Evolutionary conservation across 2,113 vertebrate species (phyloP).

Genomic region (Eubucco bourcierii): DNA sequence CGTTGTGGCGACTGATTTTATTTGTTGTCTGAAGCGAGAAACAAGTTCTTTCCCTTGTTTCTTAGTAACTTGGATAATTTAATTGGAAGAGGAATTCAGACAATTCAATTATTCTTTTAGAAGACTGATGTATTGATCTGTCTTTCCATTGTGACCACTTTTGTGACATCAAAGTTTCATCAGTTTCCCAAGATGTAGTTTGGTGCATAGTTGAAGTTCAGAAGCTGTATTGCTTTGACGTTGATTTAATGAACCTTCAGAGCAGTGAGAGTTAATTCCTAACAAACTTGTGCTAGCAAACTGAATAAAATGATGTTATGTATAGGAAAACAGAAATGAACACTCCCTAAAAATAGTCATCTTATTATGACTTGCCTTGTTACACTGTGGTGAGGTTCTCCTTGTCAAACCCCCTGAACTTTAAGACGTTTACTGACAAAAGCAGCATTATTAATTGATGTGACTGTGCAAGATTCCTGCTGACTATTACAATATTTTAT

Average conservation of each 20-base stretch:
- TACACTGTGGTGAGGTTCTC: conserved; percentile 49
- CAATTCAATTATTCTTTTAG: neutral
- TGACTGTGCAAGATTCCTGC: conserved; percentile 22
- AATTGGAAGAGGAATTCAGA: neutral
- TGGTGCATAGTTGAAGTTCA: neutral
- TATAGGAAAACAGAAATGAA: conserved; percentile 28
- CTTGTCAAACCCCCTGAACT: conserved; percentile 65
- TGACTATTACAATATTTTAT: conserved; percentile 54
- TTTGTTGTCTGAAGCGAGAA: neutral
- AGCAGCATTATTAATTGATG: conserved; percentile 58
- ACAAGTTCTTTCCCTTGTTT: neutral
- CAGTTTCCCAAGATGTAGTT: neutral
- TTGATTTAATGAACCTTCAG: conserved; percentile 2
- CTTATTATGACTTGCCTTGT: conserved; percentile 64
- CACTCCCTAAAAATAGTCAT: conserved; percentile 57
- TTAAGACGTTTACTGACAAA: conserved; percentile 62
- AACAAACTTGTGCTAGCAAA: conserved; percentile 37
- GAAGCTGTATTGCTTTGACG: neutral
- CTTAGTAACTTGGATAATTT: neutral
- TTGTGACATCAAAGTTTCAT: neutral
- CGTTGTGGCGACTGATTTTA: neutral
- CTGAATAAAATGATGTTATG: conserved; percentile 56
- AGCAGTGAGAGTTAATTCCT: conserved; percentile 46
- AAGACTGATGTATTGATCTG: neutral
- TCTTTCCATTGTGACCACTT: neutral